Evolutionary conservation across 2,797 vertebrate species (phyloP), one percentile per base, ranked within the genome.

Genomic region (Coregonus ussuriensis): DNA sequence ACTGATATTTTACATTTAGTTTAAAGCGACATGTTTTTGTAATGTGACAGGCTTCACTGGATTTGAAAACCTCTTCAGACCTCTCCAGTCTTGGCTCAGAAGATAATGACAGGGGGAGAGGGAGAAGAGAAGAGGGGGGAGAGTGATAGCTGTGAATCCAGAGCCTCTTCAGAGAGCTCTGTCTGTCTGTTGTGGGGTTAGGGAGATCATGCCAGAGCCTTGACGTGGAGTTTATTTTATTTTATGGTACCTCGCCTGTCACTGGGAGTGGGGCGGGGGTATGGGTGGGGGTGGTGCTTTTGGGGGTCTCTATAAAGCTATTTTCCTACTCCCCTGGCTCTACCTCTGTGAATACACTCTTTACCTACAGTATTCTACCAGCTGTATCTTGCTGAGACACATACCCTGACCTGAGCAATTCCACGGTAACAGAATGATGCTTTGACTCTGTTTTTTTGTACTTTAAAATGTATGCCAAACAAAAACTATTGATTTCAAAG

Each of bases 1-100:
- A 96, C 95, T 95, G 93, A 96, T 96, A 96, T 96, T 96, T 96
- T 95, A 97, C 95, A 94, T 97, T 96, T 94, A 94, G 94, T 97
- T 96, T 96, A 95, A 96, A 96, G 95, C 95, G 94, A 96, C 95
- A 94, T 96, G 95, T 96, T 96, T 96, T 95, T 96, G 81, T 95
- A 95, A 95, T 95, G 94, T 96, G 97, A 97, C 96, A 96, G 94
- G 95, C 94, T 95, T 95, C 93, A 92, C 91, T 92, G 94, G 92
- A 93, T 95, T 93, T 93, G 93, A 96, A 92, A 95, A 91, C 89
- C 94, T 95, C 92, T 94, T 96, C 92, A 94, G 93, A 93, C 92
- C 92, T 92, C 93, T 94, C 88, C 88, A 85, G 87, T 89, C 35
- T 80, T 83, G 29, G 91, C 92, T 81, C 85, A 92, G 89, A 89